These are phyloP conservation scores for Galerucella pusilla DNA, from an alignment of 2,888 invertebrate species.

Conservation along the genomic window DNA sequence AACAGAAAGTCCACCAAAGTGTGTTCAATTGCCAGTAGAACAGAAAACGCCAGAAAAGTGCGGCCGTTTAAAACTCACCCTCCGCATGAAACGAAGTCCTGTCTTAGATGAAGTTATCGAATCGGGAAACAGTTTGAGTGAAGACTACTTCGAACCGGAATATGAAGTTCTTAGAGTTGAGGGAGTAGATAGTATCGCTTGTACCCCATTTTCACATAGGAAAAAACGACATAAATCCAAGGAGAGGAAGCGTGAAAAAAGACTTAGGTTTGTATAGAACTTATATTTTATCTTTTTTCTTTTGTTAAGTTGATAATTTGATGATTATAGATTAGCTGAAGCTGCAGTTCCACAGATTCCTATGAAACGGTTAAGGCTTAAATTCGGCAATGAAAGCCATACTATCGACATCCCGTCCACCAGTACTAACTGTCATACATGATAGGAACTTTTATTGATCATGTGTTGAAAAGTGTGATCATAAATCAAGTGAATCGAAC, in stretches of 20 bases:
- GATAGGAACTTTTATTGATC: conserved; percentile 31
- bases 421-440: conserved; percentile 59
- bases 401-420: conserved; percentile 89
- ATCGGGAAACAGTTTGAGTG: conserved; percentile 77
- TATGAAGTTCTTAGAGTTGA: conserved; percentile 88
- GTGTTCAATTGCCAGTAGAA: conserved; percentile 48
- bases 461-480: conserved; percentile 22
- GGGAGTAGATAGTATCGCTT: conserved; percentile 64
- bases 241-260: conserved; percentile 62
- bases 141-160: conserved; percentile 77
- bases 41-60: conserved; percentile 58
- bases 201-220: conserved; percentile 69
- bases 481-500: conserved; percentile 4
- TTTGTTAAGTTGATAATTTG: too few species aligned
- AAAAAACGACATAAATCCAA: conserved; percentile 74
- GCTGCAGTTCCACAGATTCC: conserved; percentile 72
- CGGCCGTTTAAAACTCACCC: conserved; percentile 78
- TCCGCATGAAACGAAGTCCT: conserved; percentile 89
- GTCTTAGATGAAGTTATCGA: conserved; percentile 87
- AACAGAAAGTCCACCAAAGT: conserved; percentile 44
- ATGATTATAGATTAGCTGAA: conserved; percentile 42
- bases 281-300: neutral
- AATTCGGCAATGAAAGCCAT: conserved; percentile 89
- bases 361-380: conserved; percentile 86
- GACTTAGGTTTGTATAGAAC: conserved; percentile 51